Percentiles rank a stretch among this genome's conserved stretches.
Evolutionary conservation across 2,888 invertebrate genomes (phyloP).

Genomic region (Cephus sareptanus): DNA sequence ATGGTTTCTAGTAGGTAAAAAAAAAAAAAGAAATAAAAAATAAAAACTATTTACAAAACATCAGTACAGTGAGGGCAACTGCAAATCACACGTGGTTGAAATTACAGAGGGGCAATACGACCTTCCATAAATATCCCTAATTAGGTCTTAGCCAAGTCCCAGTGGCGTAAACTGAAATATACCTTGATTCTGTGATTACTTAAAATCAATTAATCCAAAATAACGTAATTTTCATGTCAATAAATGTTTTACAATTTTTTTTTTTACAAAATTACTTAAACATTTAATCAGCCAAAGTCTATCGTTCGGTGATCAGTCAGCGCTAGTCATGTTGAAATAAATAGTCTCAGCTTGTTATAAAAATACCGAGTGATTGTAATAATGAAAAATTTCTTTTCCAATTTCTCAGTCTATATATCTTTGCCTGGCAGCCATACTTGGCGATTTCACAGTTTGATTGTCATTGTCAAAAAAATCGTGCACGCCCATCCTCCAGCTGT

Average conservation of each 20-base stretch:
- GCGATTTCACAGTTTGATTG: not conserved
- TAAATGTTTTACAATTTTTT: not conserved
- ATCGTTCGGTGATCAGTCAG: no score
- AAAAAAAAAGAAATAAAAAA: conserved; percentile 5
- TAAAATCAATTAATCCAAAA: not conserved
- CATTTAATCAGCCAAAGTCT: not conserved
- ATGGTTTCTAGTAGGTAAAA: not conserved
- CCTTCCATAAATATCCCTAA: conserved; percentile 6
- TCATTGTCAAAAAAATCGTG: not conserved
- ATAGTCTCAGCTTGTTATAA: not conserved
- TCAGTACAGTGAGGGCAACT: not conserved
- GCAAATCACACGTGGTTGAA: conserved; percentile 8
- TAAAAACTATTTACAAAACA: conserved; percentile 9
- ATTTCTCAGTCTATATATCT: not conserved
- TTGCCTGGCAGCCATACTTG: conserved; percentile 16
- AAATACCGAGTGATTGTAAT: not conserved
- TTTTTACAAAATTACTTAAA: not conserved
- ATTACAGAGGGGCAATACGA: not conserved
- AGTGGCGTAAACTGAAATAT: not conserved
- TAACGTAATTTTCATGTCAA: not conserved
- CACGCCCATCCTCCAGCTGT: not conserved
- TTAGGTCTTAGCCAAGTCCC: not conserved
- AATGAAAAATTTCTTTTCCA: not conserved
- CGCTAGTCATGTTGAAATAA: not conserved
- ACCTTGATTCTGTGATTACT: not conserved